phyloP scores from a whole-genome alignment of 1,140 invertebrate species.

The Listronotus bonariensis region DNA sequence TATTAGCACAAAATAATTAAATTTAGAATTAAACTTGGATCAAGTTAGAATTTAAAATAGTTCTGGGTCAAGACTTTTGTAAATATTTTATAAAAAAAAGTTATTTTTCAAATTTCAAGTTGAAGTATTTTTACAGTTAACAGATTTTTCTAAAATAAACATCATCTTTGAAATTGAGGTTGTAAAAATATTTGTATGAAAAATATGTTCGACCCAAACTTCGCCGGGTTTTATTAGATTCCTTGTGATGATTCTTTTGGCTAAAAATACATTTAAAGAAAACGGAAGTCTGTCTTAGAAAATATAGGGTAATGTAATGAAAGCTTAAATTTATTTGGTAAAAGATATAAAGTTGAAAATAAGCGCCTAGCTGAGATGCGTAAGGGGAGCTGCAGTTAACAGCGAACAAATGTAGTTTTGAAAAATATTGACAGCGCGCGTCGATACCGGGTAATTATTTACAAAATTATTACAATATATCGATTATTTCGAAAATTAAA shows the following conservation, averaged over 20 bases:
- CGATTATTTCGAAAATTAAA: slow-evolving; percentile 11
- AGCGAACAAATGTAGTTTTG: not conserved
- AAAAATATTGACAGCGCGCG: slow-evolving; percentile 2
- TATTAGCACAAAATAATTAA: slow-evolving; percentile 2
- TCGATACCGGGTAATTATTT: not conserved
- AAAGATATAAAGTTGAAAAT: no score
- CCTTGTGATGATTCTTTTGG: slow-evolving; percentile 5
- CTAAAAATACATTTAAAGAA: slow-evolving; percentile 22
- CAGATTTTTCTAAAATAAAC: no score
- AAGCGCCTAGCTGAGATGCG: no score
- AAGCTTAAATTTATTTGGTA: no score
- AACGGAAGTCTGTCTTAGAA: slow-evolving; percentile 11
- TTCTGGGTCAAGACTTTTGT: no score
- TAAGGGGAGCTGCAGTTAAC: no score
- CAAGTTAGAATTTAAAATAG: no score
- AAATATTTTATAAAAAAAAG: no score
- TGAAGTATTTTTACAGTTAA: no score
- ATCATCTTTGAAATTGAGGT: not conserved
- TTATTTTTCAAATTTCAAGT: no score
- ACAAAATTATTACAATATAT: slow-evolving; percentile 9
- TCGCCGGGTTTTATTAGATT: slow-evolving; percentile 18
- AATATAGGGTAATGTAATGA: slow-evolving; percentile 9
- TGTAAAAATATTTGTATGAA: slow-evolving; percentile 5
- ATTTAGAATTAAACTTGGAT: not conserved
- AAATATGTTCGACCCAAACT: slow-evolving; percentile 7